Conservation (phyloP, 2,797 vertebrate genomes). For the Megalops cyprinoides region DNA sequence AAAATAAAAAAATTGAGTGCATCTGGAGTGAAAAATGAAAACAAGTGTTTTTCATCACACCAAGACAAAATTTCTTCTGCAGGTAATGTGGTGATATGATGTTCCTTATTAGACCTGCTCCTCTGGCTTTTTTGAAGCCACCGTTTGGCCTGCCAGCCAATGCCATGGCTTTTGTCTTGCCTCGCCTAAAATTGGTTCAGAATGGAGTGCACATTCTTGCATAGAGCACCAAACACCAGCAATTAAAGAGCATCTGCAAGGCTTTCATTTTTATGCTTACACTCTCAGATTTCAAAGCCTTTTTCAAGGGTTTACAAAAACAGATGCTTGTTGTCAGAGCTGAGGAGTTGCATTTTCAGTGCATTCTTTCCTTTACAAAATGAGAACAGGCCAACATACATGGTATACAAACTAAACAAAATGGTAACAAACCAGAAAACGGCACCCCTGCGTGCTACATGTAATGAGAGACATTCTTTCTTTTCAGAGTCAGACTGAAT, state of each 20-base stretch:
- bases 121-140: not conserved
- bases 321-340: slow-evolving; percentile 45
- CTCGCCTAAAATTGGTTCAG: slow-evolving; percentile 21
- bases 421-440: not conserved
- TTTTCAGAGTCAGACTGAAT: not conserved
- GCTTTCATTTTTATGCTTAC: slow-evolving; percentile 37
- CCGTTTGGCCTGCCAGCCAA: slow-evolving; percentile 28
- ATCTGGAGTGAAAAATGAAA: slow-evolving; percentile 34
- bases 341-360: slow-evolving; percentile 18
- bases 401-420: too few species aligned
- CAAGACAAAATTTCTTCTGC: not conserved
- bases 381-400: not conserved
- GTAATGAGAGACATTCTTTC: too few species aligned
- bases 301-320: slow-evolving; percentile 34
- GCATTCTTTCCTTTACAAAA: slow-evolving; percentile 27
- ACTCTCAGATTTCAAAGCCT: slow-evolving; percentile 47
- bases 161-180: slow-evolving; percentile 25
- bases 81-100: not conserved
- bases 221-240: slow-evolving; percentile 45
- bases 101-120: not conserved
- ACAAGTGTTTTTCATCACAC: not conserved
- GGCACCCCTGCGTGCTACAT: not conserved
- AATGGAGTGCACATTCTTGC: slow-evolving; percentile 39
- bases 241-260: slow-evolving; percentile 54
- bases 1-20: slow-evolving; percentile 7